Percentiles rank a stretch among this genome's conserved stretches.
phyloP scores from a whole-genome alignment of 2,113 vertebrate genomes.

The Fukomys damarensis region DNA sequence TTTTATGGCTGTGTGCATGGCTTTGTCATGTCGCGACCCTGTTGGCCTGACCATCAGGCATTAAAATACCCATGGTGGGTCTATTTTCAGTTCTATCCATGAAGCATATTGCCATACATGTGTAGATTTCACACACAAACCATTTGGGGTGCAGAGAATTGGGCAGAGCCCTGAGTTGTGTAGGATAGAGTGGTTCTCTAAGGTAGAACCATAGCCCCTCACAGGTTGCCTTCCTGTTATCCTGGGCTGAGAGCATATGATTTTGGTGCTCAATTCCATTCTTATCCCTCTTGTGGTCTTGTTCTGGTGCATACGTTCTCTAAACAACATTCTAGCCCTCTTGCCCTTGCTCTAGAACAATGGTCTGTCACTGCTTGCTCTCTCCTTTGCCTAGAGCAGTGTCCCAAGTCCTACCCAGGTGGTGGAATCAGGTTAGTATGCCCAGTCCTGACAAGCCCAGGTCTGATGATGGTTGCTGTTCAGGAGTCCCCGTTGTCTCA shows the following conservation, averaged over 20 bases:
- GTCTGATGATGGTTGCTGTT: rapidly evolving
- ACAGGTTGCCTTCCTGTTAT: rapidly evolving
- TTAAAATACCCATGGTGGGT: rapidly evolving
- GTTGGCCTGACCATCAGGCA: rapidly evolving
- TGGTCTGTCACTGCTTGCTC: rapidly evolving
- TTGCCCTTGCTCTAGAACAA: rapidly evolving
- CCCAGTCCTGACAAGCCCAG: rapidly evolving
- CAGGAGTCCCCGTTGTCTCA: background rate
- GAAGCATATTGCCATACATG: rapidly evolving
- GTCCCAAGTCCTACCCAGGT: rapidly evolving
- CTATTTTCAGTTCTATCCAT: background rate
- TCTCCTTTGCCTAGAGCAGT: background rate
- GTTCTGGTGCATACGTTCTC: rapidly evolving
- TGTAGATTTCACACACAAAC: no score
- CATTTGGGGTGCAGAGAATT: rapidly evolving
- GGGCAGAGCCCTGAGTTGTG: background rate
- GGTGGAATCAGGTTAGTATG: rapidly evolving
- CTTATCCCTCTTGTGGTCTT: rapidly evolving
- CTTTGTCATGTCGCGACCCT: rapidly evolving
- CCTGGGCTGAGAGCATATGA: rapidly evolving
- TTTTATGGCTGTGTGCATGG: rapidly evolving
- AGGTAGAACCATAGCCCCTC: rapidly evolving
- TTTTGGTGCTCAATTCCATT: rapidly evolving
- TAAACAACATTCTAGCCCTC: rapidly evolving
- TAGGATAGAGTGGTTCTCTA: no score